Evolutionary conservation across 1,140 invertebrate species (phyloP), one percentile per base, ranked within the genome.

Genomic region (Listronotus bonariensis): DNA sequence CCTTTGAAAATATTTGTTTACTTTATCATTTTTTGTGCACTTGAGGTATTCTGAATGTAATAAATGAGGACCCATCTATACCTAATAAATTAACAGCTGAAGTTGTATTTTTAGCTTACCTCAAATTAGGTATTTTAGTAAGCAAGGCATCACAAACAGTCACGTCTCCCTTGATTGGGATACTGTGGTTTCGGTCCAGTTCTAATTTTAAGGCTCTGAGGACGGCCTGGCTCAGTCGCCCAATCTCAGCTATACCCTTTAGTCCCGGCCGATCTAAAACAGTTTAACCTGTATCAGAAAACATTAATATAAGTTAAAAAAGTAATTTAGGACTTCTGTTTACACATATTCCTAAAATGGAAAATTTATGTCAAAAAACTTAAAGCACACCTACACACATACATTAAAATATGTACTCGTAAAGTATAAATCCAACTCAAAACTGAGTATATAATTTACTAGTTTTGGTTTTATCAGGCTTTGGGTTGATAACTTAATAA

Each of bases 201-300:
- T 97, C 95, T 74, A 92, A 84, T 76, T 91, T 87, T 77, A 97
- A 85, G 55, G 94, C 92, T 72, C 91, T 86, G 79, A 95, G 84
- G 66, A 96, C 92, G 76, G 94, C 92, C 80, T 95, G 92, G 76
- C 92, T 93, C 71, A 97, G 85, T 81, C 92, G 90, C 80, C 90
- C 87, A 76, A 97, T 93, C 80, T 95, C 92, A 57, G 86, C 86
- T 76, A 90, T 87, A 57, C 91, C 92, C 77, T 91, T 92, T 64
- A 97, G 83, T 70, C 92, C 93, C 74, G 90, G 88, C 73, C 95
- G 92, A 84, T 97, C 94, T 96, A 79, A 34, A 76, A 74, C 64
- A 76, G 59, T 53, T 53, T 62, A 49, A 53, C 48, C 49, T 53
- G 59, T 62, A 62, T 26, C 20, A 26, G 20, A 26, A 26, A 26